Conservation (phyloP, 92 coral and sea anemone species). For the Chrysogorgia sp. region DNA sequence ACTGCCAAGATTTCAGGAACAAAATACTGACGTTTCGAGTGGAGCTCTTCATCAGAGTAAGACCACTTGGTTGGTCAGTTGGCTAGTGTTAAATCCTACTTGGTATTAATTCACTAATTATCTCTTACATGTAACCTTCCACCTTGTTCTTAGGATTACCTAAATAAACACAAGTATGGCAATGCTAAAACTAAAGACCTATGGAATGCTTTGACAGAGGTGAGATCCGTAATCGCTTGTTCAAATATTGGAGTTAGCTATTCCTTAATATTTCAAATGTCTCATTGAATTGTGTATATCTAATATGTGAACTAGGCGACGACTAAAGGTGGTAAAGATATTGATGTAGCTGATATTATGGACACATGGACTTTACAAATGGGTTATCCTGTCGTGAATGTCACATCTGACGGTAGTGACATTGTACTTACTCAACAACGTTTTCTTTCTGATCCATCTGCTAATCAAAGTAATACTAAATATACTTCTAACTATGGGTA, state of each 20-base stretch:
- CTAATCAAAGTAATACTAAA: conserved; percentile 68
- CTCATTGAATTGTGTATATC: neutral
- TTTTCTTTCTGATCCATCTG: conserved; percentile 74
- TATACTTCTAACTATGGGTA: conserved; percentile 66
- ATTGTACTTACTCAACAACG: conserved; percentile 66
- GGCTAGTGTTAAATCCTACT: neutral
- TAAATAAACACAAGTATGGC: conserved; percentile 63
- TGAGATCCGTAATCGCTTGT: conserved; percentile 16
- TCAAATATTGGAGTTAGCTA: neutral
- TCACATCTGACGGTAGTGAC: conserved; percentile 30
- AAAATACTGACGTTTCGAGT: no score
- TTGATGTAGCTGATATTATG: conserved; percentile 74
- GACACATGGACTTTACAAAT: conserved; percentile 93
- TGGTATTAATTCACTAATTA: neutral
- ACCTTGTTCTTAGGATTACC: conserved; percentile 60
- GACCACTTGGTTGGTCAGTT: neutral
- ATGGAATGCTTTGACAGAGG: conserved; percentile 75
- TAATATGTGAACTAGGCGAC: conserved; percentile 11
- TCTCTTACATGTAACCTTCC: neutral
- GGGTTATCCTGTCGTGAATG: conserved; percentile 77
- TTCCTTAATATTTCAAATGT: neutral
- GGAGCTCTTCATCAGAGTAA: no score
- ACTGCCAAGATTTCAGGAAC: no score
- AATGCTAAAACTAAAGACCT: conserved; percentile 82
- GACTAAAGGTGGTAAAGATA: conserved; percentile 15